Base-by-base conservation (phyloP, 1,140 invertebrate genomes). In the Diabrotica virgifera region DNA sequence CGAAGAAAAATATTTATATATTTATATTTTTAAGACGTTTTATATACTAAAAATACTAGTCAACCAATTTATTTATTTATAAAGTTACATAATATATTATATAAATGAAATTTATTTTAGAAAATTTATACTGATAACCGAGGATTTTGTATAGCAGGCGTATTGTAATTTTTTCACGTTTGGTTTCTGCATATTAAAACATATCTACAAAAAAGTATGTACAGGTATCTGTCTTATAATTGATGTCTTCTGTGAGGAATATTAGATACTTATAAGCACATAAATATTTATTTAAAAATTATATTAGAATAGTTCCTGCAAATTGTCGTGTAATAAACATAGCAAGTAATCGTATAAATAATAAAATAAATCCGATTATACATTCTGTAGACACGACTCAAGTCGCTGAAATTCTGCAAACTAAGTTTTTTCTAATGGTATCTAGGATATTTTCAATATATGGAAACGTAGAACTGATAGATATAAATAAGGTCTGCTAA, bases 1-100 rank as follows among this genome's bases (percentile, higher is more conserved):
- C 40, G 40, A 46, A 46, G 40, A 46, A 46, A 46, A 46, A 46
- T 46, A 46, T 46, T 46, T 46, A 46, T 46, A 46, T 46, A 46
- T 46, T 46, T 46, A 46, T 46, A 46, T 46, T 46, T 46, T 46
- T 46, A 46, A 46, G 40, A 46, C n/a, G 40, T 46, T 46, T 46
- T 46, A 46, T 46, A 46, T 46, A 46, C 40, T 46, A 46, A 46
- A 46, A 46, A 46, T 3, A 46, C 40, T 46, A 46, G 40, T 46
- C 40, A 46, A 46, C 8, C 40, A 46, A 46, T 46, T 24, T 46
- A 46, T 46, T 46, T 46, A 46, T 46, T 46, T 46, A 46, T 46
- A 46, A 46, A 46, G 40, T 46, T 46, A n/a, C 40, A 46, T 10
- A 46, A 24, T 24, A 24, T 10, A 46, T 46, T 10, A 46, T 46